Percentiles rank a stretch among this genome's conserved stretches.
These are phyloP conservation scores for Mesoligia furuncula DNA, from an alignment of 2,888 invertebrate species.

Conservation along the genomic window DNA sequence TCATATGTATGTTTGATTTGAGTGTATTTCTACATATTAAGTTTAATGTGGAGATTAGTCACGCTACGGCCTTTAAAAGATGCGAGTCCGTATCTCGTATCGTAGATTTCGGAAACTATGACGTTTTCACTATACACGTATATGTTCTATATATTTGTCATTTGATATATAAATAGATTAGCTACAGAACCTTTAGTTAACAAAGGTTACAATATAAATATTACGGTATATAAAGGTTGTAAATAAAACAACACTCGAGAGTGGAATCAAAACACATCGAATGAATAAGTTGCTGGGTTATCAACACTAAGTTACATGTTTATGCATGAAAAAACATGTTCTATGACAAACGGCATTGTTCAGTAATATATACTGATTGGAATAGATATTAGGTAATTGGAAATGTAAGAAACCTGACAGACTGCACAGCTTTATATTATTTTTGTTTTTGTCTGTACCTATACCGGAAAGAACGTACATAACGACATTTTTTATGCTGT, in stretches of 20 bases:
- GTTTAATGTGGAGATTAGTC: conserved; percentile 84
- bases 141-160: conserved; percentile 1
- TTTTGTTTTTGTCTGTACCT: not conserved
- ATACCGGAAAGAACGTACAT: not conserved
- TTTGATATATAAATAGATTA: conserved; percentile 4
- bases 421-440: not conserved
- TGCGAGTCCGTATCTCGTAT: conserved; percentile 70
- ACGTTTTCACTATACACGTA: conserved; percentile 15
- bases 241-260: not conserved
- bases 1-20: conserved; percentile 76
- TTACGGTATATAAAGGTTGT: not conserved
- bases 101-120: conserved; percentile 49
- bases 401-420: conserved; percentile 1
- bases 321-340: not conserved
- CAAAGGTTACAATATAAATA: not conserved
- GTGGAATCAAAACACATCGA: not conserved
- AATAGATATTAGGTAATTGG: not conserved
- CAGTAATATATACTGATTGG: not conserved
- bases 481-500: not conserved
- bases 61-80: conserved; percentile 79
- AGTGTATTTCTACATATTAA: conserved; percentile 84
- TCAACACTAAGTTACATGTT: not conserved
- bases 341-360: not conserved
- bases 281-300: not conserved
- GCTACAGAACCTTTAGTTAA: not conserved